Base-by-base conservation (phyloP, 2,888 invertebrate species). In the Pyralis farinalis region DNA sequence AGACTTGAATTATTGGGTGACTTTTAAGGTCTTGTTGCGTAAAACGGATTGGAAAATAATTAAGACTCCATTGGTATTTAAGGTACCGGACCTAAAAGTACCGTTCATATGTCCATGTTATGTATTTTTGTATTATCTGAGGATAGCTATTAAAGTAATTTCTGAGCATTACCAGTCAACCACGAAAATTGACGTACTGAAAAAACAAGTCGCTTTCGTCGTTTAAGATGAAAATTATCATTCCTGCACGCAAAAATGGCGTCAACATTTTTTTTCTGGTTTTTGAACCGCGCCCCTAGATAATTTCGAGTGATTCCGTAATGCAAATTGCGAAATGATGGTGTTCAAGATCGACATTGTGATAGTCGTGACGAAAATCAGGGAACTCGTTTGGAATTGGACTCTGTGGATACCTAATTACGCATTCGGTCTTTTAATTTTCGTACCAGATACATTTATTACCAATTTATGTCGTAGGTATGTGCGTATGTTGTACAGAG, bases 91-190 rank as follows among this genome's bases (percentile, higher is more conserved):
- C 44, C 47, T 44, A 50, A 50, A 47, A 36, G 40, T 31, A 40
- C 35, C 40, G 36, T 42, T 43, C 40, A 28, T 22, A 38, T 43
- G 41, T 38, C 40, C 36, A 20, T 40, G 48, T 33, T 51, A 55
- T 54, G 55, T 63, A 57, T 58, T 59, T 25, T 58, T 47, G 54
- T 62, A 61, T 64, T 64, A 65, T 49, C 64, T 60, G 68, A 67
- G 64, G 69, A 71, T 66, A 62, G 64, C 60, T 68, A 78, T 82
- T 78, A 79, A 72, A 74, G 61, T 83, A 83, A 83, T 83, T 83
- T 65, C 69, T 50, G 57, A 51, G 59, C 56, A 63, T 64, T 68
- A 61, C 51, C 51, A 52, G 58, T 61, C 68, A 63, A 66, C 55
- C 51, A 62, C 63, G 64, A 68, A 74, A 50, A 46, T 42, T 45